phyloP scores from a whole-genome alignment of 2,113 vertebrate genomes.

The Pygoscelis antarcticus region DNA sequence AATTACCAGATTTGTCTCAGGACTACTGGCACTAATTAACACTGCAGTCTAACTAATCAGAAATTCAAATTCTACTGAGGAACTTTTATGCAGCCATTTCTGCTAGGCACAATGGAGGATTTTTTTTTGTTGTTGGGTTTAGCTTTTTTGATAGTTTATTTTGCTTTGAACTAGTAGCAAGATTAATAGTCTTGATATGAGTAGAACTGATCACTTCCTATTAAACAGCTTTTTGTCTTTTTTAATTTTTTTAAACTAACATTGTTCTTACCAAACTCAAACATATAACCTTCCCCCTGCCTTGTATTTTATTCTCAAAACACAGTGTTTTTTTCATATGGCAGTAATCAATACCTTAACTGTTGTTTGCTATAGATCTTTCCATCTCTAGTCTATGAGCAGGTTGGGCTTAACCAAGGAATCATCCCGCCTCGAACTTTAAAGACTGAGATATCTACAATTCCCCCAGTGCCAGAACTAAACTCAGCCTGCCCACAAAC shows the following conservation, averaged over 20 bases:
- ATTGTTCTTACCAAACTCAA: background rate
- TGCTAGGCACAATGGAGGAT: background rate
- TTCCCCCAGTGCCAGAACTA: background rate
- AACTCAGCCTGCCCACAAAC: background rate
- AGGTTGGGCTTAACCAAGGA: background rate
- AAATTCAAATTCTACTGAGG: constrained; percentile 48
- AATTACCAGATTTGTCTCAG: constrained; percentile 51
- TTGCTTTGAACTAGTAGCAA: background rate
- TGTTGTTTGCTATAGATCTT: background rate
- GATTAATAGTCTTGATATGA: background rate
- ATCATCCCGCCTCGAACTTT: background rate
- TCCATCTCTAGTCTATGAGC: background rate
- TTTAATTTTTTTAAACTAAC: background rate
- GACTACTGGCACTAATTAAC: constrained; percentile 67
- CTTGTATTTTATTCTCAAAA: background rate
- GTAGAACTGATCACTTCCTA: background rate
- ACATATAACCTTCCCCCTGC: background rate
- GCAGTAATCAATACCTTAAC: background rate
- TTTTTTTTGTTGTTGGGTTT: background rate
- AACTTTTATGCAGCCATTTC: constrained; percentile 29
- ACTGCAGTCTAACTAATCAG: constrained; percentile 63
- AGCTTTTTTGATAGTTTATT: background rate
- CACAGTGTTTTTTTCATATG: background rate
- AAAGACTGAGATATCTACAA: background rate
- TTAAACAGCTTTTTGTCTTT: background rate